Evolutionary conservation across 2,888 invertebrate species (phyloP).

Genomic region (Lysandra coridon): DNA sequence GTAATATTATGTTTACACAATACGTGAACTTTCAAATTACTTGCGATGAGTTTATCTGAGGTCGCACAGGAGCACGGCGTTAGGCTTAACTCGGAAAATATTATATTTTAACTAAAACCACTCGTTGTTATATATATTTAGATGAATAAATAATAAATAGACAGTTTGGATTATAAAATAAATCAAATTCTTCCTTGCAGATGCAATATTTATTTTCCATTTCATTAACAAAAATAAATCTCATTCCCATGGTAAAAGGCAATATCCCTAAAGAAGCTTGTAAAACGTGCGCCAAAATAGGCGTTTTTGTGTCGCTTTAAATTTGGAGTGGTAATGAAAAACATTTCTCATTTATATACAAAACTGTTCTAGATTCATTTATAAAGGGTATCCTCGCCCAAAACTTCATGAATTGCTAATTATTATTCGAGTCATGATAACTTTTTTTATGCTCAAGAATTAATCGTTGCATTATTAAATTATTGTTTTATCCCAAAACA

Average conservation of each 20-base stretch:
- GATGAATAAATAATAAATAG: not conserved
- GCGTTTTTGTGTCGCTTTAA: conserved; percentile 51
- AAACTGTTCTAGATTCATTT: conserved; percentile 34
- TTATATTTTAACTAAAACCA: not conserved
- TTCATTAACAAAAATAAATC: conserved; percentile 76
- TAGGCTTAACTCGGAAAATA: not conserved
- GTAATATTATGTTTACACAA: conserved; percentile 27
- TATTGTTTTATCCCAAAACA: conserved; percentile 15
- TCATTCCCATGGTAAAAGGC: conserved; percentile 61
- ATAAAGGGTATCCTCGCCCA: conserved; percentile 24
- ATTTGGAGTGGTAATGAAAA: conserved; percentile 50
- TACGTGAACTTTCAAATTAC: conserved; percentile 27
- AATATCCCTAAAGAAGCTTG: conserved; percentile 61
- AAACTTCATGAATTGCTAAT: conserved; percentile 29
- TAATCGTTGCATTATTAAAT: conserved; percentile 15
- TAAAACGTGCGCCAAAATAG: conserved; percentile 57
- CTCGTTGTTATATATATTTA: not conserved
- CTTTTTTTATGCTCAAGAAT: conserved; percentile 4
- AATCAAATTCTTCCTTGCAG: conserved; percentile 21
- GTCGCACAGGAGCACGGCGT: not conserved
- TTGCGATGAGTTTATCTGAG: not conserved
- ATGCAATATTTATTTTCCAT: conserved; percentile 72
- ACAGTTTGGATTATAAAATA: not conserved
- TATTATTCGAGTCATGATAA: conserved; percentile 25
- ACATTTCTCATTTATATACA: conserved; percentile 42